Base-by-base conservation (phyloP, 2,797 vertebrate species). In the Sylvilagus floridanus region DNA sequence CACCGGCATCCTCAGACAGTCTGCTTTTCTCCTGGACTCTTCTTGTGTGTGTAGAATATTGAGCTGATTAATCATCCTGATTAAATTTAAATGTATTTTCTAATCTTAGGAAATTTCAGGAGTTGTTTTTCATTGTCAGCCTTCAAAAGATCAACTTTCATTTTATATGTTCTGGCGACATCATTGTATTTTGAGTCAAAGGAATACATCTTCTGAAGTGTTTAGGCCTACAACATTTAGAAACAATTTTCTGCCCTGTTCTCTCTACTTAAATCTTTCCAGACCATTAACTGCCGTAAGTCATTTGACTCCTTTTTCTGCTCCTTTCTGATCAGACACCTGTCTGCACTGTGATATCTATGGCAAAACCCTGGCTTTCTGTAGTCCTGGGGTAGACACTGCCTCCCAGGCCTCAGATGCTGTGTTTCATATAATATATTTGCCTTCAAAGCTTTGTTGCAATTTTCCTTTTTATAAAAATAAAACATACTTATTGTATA, bases 51-150 rank as follows among this genome's bases (percentile, higher is more conserved):
- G 54, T 82, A 95, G 90, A 90, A 66, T 94, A 96, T 83, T 93
- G 90, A 92, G 82, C 32, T 28, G n/a, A 93, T 95, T 93, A 92
- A 95, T 96, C 93, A 97, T 95, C 90, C 66, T 95, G 92, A 96
- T 97, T 96, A 97, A 96, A 95, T 96, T 95, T 96, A 97, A 97
- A 95, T 96, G 71, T 73, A 92, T 96, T 97, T 96, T 96, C 92
- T 96, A 96, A 96, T 96, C 89, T 96, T 95, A 88, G 91, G 88
- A 75, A 93, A 93, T 96, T 96, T 97, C 78, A 96, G 94, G 82
- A 96, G 28, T 16, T 63, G 93, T 82, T 76, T 76, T 52, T 73
- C 71, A 88, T 94, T 96, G 93, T 93, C 88, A 94, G 77, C 35
- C 75, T 96, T 96, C 90, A 95, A 66, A 96, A 89, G 87, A 91